Evolutionary conservation across 1,140 invertebrate species (phyloP).

Genomic region (Lasioglossum albipes): DNA sequence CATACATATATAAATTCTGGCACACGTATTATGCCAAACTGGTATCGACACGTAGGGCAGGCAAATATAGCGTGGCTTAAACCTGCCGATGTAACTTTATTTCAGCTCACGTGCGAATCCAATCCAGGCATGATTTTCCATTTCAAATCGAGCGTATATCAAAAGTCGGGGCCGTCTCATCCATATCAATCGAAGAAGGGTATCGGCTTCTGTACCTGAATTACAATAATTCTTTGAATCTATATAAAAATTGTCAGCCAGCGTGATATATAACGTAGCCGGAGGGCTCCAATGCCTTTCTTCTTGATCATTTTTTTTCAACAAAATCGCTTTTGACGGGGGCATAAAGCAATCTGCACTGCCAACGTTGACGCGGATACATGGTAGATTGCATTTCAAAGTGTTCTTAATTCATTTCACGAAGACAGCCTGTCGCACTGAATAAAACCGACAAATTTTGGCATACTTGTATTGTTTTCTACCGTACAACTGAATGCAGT

Average conservation of each 20-base stretch:
- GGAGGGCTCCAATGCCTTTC: background rate
- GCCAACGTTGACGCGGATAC: no score
- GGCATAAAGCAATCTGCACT: no score
- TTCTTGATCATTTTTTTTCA: background rate
- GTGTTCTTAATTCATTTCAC: background rate
- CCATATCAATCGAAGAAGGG: conserved; percentile 77
- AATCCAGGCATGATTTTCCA: conserved; percentile 79
- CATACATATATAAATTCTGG: conserved; percentile 55
- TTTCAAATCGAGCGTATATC: conserved; percentile 80
- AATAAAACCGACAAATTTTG: no score
- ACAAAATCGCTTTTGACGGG: background rate
- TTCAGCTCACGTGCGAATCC: conserved; percentile 77
- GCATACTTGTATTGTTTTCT: no score
- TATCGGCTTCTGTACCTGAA: conserved; percentile 30
- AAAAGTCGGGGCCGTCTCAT: conserved; percentile 75
- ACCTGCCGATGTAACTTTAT: conserved; percentile 67
- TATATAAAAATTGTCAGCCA: conserved; percentile 39
- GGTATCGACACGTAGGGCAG: conserved; percentile 35
- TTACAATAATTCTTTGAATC: conserved; percentile 48
- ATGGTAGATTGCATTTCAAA: background rate
- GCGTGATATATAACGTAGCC: background rate
- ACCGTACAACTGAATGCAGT: conserved; percentile 48
- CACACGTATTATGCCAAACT: conserved; percentile 40
- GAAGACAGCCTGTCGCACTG: no score
- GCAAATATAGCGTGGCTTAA: conserved; percentile 27